These are phyloP conservation scores for Pogonomyrmex barbatus DNA, from an alignment of 1,140 invertebrate genomes.

Conservation along the genomic window DNA sequence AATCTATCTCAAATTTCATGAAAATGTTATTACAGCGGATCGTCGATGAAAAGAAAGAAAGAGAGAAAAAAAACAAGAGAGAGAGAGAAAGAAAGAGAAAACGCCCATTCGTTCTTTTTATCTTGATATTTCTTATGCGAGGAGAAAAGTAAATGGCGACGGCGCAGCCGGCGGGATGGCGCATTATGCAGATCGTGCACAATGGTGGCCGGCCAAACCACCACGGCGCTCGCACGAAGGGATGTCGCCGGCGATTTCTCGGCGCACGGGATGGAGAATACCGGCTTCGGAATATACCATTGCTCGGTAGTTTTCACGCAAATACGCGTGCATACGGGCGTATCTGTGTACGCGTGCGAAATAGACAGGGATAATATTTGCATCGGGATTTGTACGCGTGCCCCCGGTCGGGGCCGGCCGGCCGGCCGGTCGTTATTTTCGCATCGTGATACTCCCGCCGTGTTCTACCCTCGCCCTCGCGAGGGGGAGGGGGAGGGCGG, in stretches of 20 bases:
- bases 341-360: constrained; percentile 6
- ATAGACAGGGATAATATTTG: constrained; percentile 70
- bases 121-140: background rate
- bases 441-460: constrained; percentile 62
- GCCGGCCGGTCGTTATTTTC: constrained; percentile 65
- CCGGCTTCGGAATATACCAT: no score
- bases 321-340: constrained; percentile 19
- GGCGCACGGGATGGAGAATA: background rate
- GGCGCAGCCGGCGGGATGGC: background rate
- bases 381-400: constrained; percentile 66
- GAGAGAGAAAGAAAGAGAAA: background rate
- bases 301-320: constrained; percentile 36
- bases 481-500: background rate
- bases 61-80: no score
- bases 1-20: background rate
- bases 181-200: background rate
- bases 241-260: background rate
- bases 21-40: background rate
- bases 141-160: background rate
- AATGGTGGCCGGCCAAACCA: background rate
- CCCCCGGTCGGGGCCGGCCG: background rate
- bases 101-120: constrained; percentile 5
- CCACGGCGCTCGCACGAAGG: background rate
- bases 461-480: background rate
- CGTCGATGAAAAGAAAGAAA: background rate